A percentile compares a stretch with the other conserved stretches of the same genome.
These are phyloP conservation scores for Dinoponera quadriceps DNA, from an alignment of 1,140 invertebrate genomes.

Conservation along the genomic window DNA sequence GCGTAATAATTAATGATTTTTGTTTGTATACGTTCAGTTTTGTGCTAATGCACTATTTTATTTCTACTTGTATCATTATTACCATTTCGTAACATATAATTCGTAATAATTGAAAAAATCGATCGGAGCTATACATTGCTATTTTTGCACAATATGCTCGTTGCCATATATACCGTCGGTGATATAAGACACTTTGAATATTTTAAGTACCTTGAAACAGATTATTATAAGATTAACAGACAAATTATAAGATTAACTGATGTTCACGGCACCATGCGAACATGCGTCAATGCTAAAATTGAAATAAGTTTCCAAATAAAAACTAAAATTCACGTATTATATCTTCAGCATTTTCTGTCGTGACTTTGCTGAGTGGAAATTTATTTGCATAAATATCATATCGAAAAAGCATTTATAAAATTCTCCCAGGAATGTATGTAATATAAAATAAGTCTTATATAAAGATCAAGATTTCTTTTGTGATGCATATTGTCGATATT, in stretches of 20 bases:
- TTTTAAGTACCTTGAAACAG: too few species aligned
- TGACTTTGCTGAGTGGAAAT: background rate
- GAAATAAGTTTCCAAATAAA: too few species aligned
- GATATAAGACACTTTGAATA: background rate
- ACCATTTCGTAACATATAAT: background rate
- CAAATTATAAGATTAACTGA: too few species aligned
- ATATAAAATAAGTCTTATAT: slow-evolving; percentile 10
- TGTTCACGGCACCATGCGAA: too few species aligned
- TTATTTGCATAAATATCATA: background rate
- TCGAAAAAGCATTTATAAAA: slow-evolving; percentile 4
- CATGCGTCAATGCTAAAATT: too few species aligned
- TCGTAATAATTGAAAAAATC: background rate
- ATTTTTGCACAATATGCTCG: background rate
- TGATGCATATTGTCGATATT: background rate
- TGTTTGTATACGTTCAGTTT: slow-evolving; percentile 73
- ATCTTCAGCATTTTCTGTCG: background rate
- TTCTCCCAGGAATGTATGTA: slow-evolving; percentile 12
- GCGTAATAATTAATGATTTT: slow-evolving; percentile 63
- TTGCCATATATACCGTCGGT: background rate
- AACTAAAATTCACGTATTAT: too few species aligned
- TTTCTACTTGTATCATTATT: slow-evolving; percentile 30
- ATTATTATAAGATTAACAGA: slow-evolving; percentile 35
- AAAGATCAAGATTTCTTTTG: slow-evolving; percentile 14
- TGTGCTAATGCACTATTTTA: slow-evolving; percentile 59
- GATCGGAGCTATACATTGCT: background rate